Evolutionary conservation across 2,113 vertebrate genomes (phyloP).

Genomic region (Oncorhynchus kisutch): DNA sequence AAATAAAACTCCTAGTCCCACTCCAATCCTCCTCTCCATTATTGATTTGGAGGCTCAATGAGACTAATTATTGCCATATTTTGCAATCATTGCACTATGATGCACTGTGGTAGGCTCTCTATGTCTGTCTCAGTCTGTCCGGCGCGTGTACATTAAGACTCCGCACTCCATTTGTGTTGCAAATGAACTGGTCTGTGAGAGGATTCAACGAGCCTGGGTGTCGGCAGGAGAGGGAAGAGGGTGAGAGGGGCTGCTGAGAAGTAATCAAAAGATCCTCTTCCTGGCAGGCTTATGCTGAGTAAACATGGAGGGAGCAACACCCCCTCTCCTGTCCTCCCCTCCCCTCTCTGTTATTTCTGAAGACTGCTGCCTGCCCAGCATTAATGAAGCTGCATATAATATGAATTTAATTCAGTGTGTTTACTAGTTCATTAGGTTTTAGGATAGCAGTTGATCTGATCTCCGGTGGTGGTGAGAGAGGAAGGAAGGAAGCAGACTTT

Average conservation of each 20-base stretch:
- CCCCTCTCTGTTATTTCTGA: conserved; percentile 55
- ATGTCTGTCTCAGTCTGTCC: conserved; percentile 16
- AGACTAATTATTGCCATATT: conserved; percentile 70
- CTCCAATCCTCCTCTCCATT: conserved; percentile 52
- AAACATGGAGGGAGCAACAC: conserved; percentile 51
- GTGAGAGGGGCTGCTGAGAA: conserved; percentile 56
- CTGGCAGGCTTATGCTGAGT: conserved; percentile 55
- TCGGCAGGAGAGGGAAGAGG: conserved; percentile 39
- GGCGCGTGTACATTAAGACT: conserved; percentile 61
- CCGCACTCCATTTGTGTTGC: conserved; percentile 61
- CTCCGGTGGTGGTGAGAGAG: conserved; percentile 43
- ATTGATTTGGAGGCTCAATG: conserved; percentile 57
- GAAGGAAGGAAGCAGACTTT: conserved; percentile 49
- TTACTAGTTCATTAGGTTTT: conserved; percentile 67
- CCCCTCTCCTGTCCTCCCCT: conserved; percentile 21
- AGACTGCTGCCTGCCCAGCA: conserved; percentile 45
- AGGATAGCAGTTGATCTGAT: conserved; percentile 63
- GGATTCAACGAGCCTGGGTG: conserved; percentile 32
- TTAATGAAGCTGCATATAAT: conserved; percentile 65
- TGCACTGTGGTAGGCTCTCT: conserved; percentile 8
- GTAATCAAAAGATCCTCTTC: conserved; percentile 49
- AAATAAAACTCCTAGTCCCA: conserved; percentile 30
- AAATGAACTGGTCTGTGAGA: conserved; percentile 47
- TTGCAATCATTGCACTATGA: conserved; percentile 58
- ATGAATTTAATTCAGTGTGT: conserved; percentile 66